Percentiles rank a stretch among this genome's conserved stretches.
phyloP scores from a whole-genome alignment of 2,888 invertebrate genomes.

The Lissonota sp. region DNA sequence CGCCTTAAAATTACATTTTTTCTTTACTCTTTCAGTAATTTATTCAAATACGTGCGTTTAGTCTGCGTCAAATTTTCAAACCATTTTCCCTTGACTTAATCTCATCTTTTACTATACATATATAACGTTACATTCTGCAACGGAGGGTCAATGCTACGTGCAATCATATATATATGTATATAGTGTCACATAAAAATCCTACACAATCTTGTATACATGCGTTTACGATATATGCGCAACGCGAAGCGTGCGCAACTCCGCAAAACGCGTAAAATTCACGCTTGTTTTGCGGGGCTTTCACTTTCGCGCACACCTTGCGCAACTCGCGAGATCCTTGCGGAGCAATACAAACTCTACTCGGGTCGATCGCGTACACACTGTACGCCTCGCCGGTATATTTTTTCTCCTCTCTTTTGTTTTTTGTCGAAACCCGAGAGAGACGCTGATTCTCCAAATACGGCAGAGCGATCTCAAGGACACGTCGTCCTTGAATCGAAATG shows the following conservation, averaged over 20 bases:
- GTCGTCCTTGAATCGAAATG: neutral
- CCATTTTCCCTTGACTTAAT: no score
- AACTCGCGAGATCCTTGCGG: constrained; percentile 59
- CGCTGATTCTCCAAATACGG: constrained; percentile 31
- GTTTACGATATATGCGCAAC: constrained; percentile 16
- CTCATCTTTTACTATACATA: no score
- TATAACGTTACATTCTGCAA: no score
- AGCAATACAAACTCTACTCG: constrained; percentile 34
- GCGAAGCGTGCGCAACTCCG: constrained; percentile 52
- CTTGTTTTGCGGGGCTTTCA: constrained; percentile 62
- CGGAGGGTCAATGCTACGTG: constrained; percentile 39
- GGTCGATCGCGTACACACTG: constrained; percentile 45
- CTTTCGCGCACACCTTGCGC: constrained; percentile 68
- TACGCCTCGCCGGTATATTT: neutral
- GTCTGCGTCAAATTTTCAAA: no score
- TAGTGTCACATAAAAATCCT: constrained; percentile 8
- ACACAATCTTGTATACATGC: neutral
- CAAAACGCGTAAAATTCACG: constrained; percentile 49
- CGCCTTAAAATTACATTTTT: no score
- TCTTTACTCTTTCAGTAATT: no score
- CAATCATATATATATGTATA: constrained; percentile 17
- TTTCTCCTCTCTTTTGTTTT: neutral
- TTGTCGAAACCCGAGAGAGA: constrained; percentile 17
- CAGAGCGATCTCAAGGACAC: constrained; percentile 16
- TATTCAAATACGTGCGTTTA: no score